Evolutionary conservation across 1,140 invertebrate species (phyloP), one percentile per base, ranked within the genome.

Genomic region (Drosophila seguyi): DNA sequence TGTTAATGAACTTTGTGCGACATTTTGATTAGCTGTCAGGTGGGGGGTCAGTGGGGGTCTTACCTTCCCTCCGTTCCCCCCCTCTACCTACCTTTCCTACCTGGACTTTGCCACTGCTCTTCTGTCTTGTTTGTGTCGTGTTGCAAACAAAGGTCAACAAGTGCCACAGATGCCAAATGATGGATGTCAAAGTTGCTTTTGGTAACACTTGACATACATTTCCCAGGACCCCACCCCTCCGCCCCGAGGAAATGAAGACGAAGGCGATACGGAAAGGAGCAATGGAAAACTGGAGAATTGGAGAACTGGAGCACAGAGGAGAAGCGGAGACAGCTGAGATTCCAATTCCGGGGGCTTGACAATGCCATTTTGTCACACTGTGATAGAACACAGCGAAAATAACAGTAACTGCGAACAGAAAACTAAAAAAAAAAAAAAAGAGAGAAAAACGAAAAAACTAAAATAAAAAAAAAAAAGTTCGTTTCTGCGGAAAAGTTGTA

Each of bases 1-100:
- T 90, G 85, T 90, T 88, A 88, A 88, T 88, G 84, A 88, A 88
- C 84, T 88, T 88, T 90, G 73, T 78, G 85, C 85, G 84, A 87
- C 84, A 84, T 84, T 87, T 87, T 87, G 83, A 87, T 87, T 87
- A 87, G 83, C 83, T 83, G 84, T 67, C 74, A 76, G 72, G 45
- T 53, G 57, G 39, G 39, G 55, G 55, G 38, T 27, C 29, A 20
- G 22, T 31, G 22, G 6, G n/a, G 13, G 22, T 8, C 42, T 20
- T 1, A 20, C 11, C 4, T 18, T 6, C 18, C 25, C 27, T 2
- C n/a, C 11, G 5, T 3, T 36, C 25, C 3, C 10, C 55, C 22
- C 41, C 41, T 20, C 36, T 8, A 42, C 25, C 36, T 45, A 41
- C 27, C 20, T 14, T 16, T 42, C 34, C 10, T 20, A 42, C 55